Conservation (phyloP, 2,113 vertebrate genomes). For the Alethe diademata region DNA sequence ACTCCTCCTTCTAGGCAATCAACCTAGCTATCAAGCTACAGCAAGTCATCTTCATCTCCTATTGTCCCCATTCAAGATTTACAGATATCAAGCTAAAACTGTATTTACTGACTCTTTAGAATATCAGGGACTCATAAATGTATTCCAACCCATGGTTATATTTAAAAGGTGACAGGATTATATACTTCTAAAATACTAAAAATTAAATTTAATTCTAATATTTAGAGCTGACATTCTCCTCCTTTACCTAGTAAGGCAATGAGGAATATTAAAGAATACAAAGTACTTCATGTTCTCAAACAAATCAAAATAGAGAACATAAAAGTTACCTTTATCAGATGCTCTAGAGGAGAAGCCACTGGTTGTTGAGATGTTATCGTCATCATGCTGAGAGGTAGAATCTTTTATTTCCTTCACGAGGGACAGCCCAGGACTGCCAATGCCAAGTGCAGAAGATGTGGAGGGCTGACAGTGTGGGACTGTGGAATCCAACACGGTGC, state of each 20-base stretch:
- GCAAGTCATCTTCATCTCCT: neutral
- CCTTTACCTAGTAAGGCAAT: neutral
- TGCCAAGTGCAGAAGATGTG: slow-evolving; percentile 85
- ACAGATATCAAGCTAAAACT: neutral
- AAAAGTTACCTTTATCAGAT: slow-evolving; percentile 91
- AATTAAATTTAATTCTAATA: neutral
- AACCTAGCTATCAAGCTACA: neutral
- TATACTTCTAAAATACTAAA: neutral
- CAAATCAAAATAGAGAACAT: neutral
- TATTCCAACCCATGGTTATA: neutral
- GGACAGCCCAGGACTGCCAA: slow-evolving; percentile 84
- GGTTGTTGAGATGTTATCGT: slow-evolving; percentile 99
- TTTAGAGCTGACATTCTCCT: neutral
- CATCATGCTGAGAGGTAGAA: slow-evolving; percentile 96
- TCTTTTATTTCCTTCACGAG: slow-evolving; percentile 98
- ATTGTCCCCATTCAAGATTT: neutral
- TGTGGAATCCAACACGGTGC: slow-evolving; percentile 83
- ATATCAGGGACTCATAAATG: neutral
- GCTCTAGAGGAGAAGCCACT: slow-evolving; percentile 98
- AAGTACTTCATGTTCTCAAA: neutral
- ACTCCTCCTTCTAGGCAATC: neutral
- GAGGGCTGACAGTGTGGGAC: slow-evolving; percentile 85
- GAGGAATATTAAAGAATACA: neutral
- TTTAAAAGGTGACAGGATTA: neutral
- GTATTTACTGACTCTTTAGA: neutral